Conservation (phyloP, 2,113 vertebrate species). For the Caranx melampygus region DNA sequence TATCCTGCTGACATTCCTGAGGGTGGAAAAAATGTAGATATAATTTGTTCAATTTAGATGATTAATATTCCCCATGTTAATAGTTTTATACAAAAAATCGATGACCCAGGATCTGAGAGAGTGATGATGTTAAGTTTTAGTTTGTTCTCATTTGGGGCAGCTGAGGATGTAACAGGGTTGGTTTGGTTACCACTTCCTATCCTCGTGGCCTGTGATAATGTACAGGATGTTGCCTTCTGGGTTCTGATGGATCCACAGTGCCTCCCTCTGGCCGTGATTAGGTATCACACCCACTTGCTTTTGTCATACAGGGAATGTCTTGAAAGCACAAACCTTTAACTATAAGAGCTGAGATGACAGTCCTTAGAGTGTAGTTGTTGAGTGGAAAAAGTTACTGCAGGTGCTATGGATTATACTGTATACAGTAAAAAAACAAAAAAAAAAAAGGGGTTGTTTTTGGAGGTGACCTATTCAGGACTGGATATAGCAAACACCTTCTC, state of each 20-base stretch:
- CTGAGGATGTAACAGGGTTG: constrained; percentile 12
- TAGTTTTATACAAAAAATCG: constrained; percentile 45
- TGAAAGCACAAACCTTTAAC: constrained; percentile 83
- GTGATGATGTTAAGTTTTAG: neutral
- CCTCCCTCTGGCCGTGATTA: constrained; percentile 58
- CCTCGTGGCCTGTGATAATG: constrained; percentile 50
- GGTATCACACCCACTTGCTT: constrained; percentile 61
- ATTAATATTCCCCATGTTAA: constrained; percentile 28
- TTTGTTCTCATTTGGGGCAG: constrained; percentile 8
- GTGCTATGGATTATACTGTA: constrained; percentile 49
- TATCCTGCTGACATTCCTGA: constrained; percentile 26
- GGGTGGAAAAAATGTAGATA: neutral
- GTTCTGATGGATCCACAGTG: constrained; percentile 56
- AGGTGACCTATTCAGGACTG: constrained; percentile 31
- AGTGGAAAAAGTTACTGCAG: constrained; percentile 45
- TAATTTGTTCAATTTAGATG: constrained; percentile 14
- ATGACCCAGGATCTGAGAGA: constrained; percentile 11
- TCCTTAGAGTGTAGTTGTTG: constrained; percentile 36
- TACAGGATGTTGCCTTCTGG: constrained; percentile 71
- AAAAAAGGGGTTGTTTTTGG: constrained; percentile 6
- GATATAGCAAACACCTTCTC: constrained; percentile 29
- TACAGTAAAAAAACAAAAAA: constrained; percentile 25
- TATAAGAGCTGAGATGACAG: constrained; percentile 21
- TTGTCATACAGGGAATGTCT: constrained; percentile 69
- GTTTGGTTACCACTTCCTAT: constrained; percentile 39